Evolutionary conservation across 2,113 vertebrate genomes (phyloP), one percentile per base, ranked within the genome.

Genomic region (Acrocephalus kingi): DNA sequence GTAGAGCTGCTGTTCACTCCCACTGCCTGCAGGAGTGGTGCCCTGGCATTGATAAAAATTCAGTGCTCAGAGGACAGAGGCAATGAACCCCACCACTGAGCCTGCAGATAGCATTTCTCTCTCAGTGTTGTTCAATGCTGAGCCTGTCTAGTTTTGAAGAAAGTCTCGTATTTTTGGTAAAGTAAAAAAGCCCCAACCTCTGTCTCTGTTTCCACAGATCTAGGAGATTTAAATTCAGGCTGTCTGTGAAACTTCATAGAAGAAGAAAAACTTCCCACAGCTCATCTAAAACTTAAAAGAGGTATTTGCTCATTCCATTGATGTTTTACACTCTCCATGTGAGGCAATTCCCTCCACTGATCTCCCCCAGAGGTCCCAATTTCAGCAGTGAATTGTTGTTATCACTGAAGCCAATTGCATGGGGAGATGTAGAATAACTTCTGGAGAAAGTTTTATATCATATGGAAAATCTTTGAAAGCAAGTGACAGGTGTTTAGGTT

Each of bases 321-420:
- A 84, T 96, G 59, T 95, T 96, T 95, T 78, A 69, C 39, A 62
- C 66, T 72, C 81, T 86, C 81, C 88, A 71, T 52, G 55, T 66
- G 81, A 94, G 67, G 93, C 71, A 93, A 54, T 59, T 93, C 74
- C 67, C n/a, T 93, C 72, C 75, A 84, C 76, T 94, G 91, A 96
- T 96, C 92, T 94, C 75, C 72, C 84, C 24, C 64, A 90, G 75
- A 28, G 84, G 68, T 95, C 79, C 84, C 91, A 90, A 94, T 96
- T 95, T 93, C 77, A 54, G 77, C 87, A 87, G 49, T 52, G 48
- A 94, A 83, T 64, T 68, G 52, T 27, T 80, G 35, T 33, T 56
- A 54, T 49, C 81, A 74, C 2, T 91, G 93, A 77, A 75, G 49
- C 25, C 12, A 69, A 8, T 67, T 55, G 31, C 9, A 0, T 46